phyloP scores from a whole-genome alignment of 2,797 vertebrate genomes.

The Enteromius argenteus region DNA sequence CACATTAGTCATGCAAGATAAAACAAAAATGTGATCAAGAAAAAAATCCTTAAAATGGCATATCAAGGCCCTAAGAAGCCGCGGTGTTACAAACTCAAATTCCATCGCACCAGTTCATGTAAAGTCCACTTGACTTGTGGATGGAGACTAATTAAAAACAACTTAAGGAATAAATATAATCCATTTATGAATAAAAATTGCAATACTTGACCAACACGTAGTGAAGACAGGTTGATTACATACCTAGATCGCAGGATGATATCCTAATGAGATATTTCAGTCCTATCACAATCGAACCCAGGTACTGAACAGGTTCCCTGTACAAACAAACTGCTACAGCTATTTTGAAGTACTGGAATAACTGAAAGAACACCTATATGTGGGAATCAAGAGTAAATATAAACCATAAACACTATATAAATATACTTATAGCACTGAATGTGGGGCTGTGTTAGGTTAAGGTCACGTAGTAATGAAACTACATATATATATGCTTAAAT shows the following conservation, averaged over 20 bases:
- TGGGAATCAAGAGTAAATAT: conserved; percentile 84
- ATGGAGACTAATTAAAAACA: conserved; percentile 25
- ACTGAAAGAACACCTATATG: conserved; percentile 84
- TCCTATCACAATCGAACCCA: conserved; percentile 86
- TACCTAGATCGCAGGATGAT: conserved; percentile 87
- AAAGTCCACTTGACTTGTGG: conserved; percentile 9
- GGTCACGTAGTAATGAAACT: conserved; percentile 47
- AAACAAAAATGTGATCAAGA: neutral
- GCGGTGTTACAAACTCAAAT: conserved; percentile 15
- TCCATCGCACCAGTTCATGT: conserved; percentile 8
- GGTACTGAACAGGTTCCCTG: conserved; percentile 85
- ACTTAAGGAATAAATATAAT: conserved; percentile 40
- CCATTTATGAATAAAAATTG: conserved; percentile 12
- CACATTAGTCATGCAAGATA: neutral
- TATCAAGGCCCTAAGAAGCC: conserved; percentile 22
- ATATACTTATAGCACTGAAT: neutral
- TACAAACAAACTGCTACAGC: conserved; percentile 86
- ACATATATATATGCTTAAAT: neutral
- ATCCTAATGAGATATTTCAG: conserved; percentile 89
- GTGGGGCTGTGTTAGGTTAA: neutral
- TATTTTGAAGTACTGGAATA: conserved; percentile 84
- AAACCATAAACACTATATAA: conserved; percentile 69
- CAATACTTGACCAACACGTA: conserved; percentile 83
- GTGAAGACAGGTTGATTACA: conserved; percentile 87
- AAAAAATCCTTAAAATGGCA: neutral